These are phyloP conservation scores for Acomys russatus DNA, from an alignment of 2,797 vertebrate genomes.

Conservation along the genomic window DNA sequence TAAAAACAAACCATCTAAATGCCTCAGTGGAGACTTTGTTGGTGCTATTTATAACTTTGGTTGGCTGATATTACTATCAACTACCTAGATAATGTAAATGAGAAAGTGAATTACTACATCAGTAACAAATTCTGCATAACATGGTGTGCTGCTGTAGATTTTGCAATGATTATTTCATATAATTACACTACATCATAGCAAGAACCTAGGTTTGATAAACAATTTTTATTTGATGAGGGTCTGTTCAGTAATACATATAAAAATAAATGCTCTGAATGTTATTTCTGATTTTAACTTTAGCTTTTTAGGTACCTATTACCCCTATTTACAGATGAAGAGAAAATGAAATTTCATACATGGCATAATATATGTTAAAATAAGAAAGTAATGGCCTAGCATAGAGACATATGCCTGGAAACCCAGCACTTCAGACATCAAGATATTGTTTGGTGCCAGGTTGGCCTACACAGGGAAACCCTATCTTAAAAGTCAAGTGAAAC, in stretches of 20 bases:
- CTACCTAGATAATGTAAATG: conserved; percentile 8
- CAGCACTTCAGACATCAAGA: neutral
- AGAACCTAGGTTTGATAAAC: conserved; percentile 55
- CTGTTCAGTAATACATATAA: neutral
- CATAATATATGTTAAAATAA: conserved; percentile 58
- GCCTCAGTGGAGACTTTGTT: neutral
- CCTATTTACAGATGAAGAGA: conserved; percentile 55
- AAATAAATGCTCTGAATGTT: conserved; percentile 57
- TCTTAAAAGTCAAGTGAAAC: neutral
- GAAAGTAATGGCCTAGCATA: neutral
- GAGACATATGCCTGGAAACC: neutral
- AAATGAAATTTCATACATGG: conserved; percentile 53
- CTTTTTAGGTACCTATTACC: conserved; percentile 43
- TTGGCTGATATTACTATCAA: conserved; percentile 36
- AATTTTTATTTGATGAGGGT: conserved; percentile 51
- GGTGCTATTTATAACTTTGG: conserved; percentile 9
- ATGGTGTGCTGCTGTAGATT: neutral
- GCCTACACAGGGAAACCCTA: neutral
- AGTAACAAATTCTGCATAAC: conserved; percentile 51
- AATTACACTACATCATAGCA: conserved; percentile 50
- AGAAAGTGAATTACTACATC: conserved; percentile 26
- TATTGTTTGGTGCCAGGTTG: neutral
- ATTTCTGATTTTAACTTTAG: conserved; percentile 55
- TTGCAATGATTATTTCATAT: conserved; percentile 49
- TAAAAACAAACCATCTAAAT: conserved; percentile 12